Evolutionary conservation across 2,888 invertebrate species (phyloP), one percentile per base, ranked within the genome.

Genomic region (Zeuzera pyrina): DNA sequence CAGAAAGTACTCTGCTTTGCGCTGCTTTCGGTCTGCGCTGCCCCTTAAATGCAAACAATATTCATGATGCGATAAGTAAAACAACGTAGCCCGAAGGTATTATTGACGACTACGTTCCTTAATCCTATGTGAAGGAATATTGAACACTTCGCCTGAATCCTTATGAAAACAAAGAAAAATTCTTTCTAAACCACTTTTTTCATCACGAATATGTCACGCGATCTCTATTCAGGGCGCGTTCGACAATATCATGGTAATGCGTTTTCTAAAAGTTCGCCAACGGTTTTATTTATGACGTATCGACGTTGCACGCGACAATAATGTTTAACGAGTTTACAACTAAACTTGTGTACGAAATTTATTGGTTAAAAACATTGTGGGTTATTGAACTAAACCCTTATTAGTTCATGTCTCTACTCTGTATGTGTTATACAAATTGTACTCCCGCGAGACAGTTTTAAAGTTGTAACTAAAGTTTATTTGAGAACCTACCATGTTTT

Each of bases 271-370:
- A 46, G 37, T 47, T 46, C 31, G 34, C 43, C 34, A 46, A 49
- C 43, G 42, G 39, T 38, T 39, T 51, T 52, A 49, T 57, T 53
- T 57, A 59, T 47, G 46, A 50, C 49, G 52, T 49, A 56, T 61
- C 53, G 60, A 59, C 53, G 52, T 45, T 49, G 49, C 63, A 57
- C 54, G 57, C 56, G 52, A 60, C 44, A 42, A 40, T 57, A 57
- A 57, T 60, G 49, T 53, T 55, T 49, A 46, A 52, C 48, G 48
- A 52, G 56, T 60, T 60, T 51, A 48, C 47, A 55, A 55, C 51
- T 43, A 44, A 44, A 33, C 22, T 31, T 29, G 15, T 25, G 23
- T 7, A 12, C 19, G 8, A 19, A 19, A 19, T 7, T 19, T 19
- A 8, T 7, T 19, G 19, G 8, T 7, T 7, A 19, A 7, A 19